Percentiles rank a stretch among this genome's conserved stretches.
These are phyloP conservation scores for Penaeus indicus DNA, from an alignment of 1,140 invertebrate genomes.

Conservation along the genomic window DNA sequence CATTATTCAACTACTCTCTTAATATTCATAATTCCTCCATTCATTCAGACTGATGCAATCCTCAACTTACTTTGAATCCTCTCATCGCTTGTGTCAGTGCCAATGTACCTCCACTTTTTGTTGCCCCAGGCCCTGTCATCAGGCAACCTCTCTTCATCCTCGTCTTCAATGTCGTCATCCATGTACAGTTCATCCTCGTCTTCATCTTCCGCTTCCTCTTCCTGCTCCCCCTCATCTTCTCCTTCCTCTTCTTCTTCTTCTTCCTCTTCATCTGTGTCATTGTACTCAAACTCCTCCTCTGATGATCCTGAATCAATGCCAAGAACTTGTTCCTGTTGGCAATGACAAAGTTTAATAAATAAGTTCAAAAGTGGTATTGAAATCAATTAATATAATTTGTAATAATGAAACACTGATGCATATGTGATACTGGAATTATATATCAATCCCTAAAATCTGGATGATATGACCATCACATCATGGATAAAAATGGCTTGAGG, in stretches of 20 bases:
- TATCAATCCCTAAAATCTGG: too few relatives aligned
- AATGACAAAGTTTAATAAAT: neutral
- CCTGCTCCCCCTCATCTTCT: neutral
- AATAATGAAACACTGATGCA: too few relatives aligned
- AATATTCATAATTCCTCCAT: too few relatives aligned
- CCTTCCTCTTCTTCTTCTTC: constrained; percentile 30
- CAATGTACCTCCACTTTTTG: constrained; percentile 40
- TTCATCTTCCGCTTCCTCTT: constrained; percentile 33
- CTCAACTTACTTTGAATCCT: constrained; percentile 40
- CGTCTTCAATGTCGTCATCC: constrained; percentile 55
- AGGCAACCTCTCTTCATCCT: constrained; percentile 12
- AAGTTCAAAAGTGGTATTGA: too few relatives aligned
- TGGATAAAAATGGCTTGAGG: too few relatives aligned
- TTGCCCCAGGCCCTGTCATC: constrained; percentile 54
- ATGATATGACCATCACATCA: too few relatives aligned
- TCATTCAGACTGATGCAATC: too few relatives aligned
- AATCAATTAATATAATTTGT: too few relatives aligned
- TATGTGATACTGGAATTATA: too few relatives aligned
- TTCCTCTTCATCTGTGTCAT: neutral
- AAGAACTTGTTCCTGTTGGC: constrained; percentile 48
- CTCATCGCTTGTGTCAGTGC: constrained; percentile 52
- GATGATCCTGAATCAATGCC: constrained; percentile 38
- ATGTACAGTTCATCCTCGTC: constrained; percentile 49
- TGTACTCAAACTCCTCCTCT: constrained; percentile 25
- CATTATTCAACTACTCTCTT: too few relatives aligned